Evolutionary conservation across 2,113 vertebrate species (phyloP).

Genomic region (Gila orcuttii): DNA sequence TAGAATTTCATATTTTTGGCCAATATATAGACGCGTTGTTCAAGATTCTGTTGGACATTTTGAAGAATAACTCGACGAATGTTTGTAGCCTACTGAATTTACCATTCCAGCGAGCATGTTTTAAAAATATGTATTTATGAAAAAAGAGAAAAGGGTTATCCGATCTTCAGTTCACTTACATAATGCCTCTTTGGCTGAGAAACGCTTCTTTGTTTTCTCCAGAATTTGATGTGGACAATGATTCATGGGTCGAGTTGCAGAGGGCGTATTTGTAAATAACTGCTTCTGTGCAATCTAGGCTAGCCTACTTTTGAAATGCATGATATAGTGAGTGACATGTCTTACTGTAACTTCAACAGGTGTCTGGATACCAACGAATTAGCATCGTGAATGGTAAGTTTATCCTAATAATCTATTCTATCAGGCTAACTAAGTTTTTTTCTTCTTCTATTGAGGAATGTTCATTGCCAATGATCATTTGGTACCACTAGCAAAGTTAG

Average conservation of each 20-base stretch:
- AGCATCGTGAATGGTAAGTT: conserved; percentile 3
- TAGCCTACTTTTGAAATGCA: not conserved
- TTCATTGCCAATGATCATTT: no score
- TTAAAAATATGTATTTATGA: not conserved
- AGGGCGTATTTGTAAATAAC: conserved; percentile 22
- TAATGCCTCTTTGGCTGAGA: not conserved
- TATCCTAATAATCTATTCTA: not conserved
- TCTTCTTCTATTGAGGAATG: no score
- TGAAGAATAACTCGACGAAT: not conserved
- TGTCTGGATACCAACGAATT: not conserved
- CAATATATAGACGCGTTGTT: not conserved
- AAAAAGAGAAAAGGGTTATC: not conserved
- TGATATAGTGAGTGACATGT: not conserved
- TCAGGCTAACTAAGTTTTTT: no score
- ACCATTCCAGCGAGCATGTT: not conserved
- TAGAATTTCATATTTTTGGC: not conserved
- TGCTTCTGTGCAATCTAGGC: not conserved
- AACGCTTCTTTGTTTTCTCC: not conserved
- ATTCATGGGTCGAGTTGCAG: not conserved
- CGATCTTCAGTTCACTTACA: not conserved
- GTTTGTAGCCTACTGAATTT: not conserved
- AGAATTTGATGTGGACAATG: not conserved
- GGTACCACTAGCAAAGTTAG: no score
- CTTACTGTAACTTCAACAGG: not conserved
- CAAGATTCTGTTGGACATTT: not conserved